Evolutionary conservation across 2,113 vertebrate genomes (phyloP).

Genomic region (Rhinichthys klamathensis): DNA sequence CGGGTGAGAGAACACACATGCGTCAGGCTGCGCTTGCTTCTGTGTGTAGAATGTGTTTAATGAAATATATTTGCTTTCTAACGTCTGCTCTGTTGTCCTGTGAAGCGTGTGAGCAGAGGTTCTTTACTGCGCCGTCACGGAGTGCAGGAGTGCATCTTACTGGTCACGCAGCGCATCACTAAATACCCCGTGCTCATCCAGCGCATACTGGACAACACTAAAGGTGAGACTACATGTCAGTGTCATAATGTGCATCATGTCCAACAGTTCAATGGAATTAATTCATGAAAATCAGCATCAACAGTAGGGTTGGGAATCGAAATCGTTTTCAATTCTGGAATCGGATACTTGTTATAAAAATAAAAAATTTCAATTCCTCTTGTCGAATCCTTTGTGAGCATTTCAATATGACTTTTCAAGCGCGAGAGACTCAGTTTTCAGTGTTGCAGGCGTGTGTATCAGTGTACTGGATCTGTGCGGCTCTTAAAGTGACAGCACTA

Average conservation of each 20-base stretch:
- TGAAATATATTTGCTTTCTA: background rate
- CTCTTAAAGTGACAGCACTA: no score
- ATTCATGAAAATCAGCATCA: background rate
- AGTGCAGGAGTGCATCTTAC: constrained; percentile 90
- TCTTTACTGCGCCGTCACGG: constrained; percentile 88
- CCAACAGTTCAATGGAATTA: background rate
- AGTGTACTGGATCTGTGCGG: no score
- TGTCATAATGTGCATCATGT: background rate
- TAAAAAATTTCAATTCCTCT: no score
- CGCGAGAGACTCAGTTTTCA: no score
- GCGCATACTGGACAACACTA: constrained; percentile 90
- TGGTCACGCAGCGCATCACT: constrained; percentile 94
- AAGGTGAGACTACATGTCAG: constrained; percentile 71
- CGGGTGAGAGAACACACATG: constrained; percentile 75
- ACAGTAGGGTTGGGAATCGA: no score
- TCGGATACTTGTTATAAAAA: no score
- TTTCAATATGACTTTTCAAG: no score
- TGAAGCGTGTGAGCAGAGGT: constrained; percentile 82
- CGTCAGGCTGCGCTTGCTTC: background rate
- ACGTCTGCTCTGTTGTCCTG: background rate
- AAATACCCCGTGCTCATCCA: constrained; percentile 93
- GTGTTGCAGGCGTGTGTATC: no score
- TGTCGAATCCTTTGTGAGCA: no score
- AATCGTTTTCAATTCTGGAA: no score
- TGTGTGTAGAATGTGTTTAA: background rate